Percentiles rank a stretch among this genome's conserved stretches.
phyloP scores from a whole-genome alignment of 2,888 invertebrate genomes.

The Embidobia sp. region DNA sequence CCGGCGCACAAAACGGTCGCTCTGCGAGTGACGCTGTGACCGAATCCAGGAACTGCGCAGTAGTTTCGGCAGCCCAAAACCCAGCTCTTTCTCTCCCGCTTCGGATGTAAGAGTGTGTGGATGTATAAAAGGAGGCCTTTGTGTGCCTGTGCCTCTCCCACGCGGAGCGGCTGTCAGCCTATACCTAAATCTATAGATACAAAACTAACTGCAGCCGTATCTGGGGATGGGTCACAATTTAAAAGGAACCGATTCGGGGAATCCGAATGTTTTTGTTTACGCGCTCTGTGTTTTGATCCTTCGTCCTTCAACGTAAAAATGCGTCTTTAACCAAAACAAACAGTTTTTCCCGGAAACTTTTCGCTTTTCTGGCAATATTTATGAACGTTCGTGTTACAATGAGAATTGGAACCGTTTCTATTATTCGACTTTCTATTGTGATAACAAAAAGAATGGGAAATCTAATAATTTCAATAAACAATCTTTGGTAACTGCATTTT shows the following conservation, averaged over 20 bases:
- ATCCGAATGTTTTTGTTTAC: no score
- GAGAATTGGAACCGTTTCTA: no score
- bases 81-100: constrained; percentile 1
- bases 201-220: background rate
- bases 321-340: no score
- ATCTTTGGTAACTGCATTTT: no score
- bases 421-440: no score
- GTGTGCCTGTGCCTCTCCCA: background rate
- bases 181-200: no score
- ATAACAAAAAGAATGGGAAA: no score
- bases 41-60: constrained; percentile 22
- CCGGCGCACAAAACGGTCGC: background rate
- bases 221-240: background rate
- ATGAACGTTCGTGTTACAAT: no score
- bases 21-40: background rate
- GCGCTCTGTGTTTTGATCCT: background rate
- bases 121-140: background rate
- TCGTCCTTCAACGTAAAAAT: background rate
- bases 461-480: no score
- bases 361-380: no score
- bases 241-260: no score
- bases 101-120: background rate
- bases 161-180: background rate
- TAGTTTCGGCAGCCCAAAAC: constrained; percentile 17
- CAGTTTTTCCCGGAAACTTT: background rate